Evolutionary conservation across 2,797 vertebrate genomes (phyloP).

Genomic region (Malurus leucopterus): DNA sequence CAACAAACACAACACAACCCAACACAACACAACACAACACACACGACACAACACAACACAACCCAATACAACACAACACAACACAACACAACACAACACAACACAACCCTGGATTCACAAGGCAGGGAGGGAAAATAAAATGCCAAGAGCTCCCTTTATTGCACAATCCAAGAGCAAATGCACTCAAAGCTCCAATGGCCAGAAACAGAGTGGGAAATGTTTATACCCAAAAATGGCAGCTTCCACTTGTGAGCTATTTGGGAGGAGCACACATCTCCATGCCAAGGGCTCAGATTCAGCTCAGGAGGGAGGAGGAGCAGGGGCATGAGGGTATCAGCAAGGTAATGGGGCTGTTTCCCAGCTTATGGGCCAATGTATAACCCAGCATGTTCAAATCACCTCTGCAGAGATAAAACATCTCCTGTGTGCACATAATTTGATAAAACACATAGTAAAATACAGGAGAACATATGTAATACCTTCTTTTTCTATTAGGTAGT

Average conservation of each 20-base stretch:
- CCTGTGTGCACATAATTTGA: neutral
- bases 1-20: too few relatives aligned
- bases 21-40: too few relatives aligned
- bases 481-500: neutral
- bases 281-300: fast-evolving
- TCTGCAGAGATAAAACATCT: neutral
- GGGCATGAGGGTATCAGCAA: neutral
- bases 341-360: neutral
- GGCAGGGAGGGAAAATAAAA: neutral
- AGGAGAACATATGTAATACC: neutral
- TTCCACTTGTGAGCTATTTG: neutral
- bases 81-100: neutral
- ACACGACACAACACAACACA: neutral
- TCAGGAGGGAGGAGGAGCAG: neutral
- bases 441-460: neutral
- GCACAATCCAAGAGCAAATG: neutral
- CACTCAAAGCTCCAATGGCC: neutral
- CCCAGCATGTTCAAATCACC: neutral
- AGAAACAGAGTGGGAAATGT: neutral
- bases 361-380: neutral
- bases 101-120: neutral
- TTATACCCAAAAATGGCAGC: neutral
- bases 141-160: neutral
- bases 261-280: neutral
- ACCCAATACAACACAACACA: too few relatives aligned